Percentiles rank a stretch among this genome's conserved stretches.
Evolutionary conservation across 2,888 invertebrate species (phyloP).

Genomic region (Aporophyla nigra): DNA sequence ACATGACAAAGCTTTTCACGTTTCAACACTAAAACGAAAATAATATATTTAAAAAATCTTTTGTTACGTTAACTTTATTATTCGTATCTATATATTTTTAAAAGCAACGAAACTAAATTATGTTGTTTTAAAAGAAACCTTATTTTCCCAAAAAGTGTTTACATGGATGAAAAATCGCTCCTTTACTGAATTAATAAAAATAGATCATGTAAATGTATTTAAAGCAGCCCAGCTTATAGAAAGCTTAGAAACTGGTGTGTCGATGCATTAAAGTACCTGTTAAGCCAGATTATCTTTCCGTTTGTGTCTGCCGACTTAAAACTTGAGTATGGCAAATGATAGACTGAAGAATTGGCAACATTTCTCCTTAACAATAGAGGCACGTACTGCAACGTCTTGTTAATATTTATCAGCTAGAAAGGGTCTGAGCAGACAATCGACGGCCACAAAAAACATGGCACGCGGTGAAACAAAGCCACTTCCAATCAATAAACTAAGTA

Average conservation of each 20-base stretch:
- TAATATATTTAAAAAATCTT: not conserved
- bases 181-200: constrained; percentile 19
- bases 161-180: not conserved
- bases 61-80: not conserved
- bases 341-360: constrained; percentile 53
- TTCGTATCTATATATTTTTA: not conserved
- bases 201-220: constrained; percentile 17
- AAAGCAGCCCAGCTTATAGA: constrained; percentile 21
- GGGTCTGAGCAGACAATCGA: constrained; percentile 52
- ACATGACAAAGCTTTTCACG: constrained; percentile 20
- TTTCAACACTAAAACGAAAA: constrained; percentile 3
- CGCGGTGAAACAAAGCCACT: constrained; percentile 30
- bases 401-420: constrained; percentile 77
- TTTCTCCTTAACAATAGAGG: constrained; percentile 62
- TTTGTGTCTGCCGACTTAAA: constrained; percentile 65
- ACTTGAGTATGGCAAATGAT: constrained; percentile 67
- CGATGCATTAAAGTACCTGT: constrained; percentile 60
- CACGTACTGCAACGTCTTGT: constrained; percentile 76
- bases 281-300: constrained; percentile 69
- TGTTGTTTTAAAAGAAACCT: not conserved
- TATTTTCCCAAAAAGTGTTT: not conserved
- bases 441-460: constrained; percentile 61
- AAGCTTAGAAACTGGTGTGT: constrained; percentile 27
- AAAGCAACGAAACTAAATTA: not conserved
- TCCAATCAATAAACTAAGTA: constrained; percentile 21